Evolutionary conservation across 2,888 invertebrate genomes (phyloP), one percentile per base, ranked within the genome.

Genomic region (Gari tellinella): DNA sequence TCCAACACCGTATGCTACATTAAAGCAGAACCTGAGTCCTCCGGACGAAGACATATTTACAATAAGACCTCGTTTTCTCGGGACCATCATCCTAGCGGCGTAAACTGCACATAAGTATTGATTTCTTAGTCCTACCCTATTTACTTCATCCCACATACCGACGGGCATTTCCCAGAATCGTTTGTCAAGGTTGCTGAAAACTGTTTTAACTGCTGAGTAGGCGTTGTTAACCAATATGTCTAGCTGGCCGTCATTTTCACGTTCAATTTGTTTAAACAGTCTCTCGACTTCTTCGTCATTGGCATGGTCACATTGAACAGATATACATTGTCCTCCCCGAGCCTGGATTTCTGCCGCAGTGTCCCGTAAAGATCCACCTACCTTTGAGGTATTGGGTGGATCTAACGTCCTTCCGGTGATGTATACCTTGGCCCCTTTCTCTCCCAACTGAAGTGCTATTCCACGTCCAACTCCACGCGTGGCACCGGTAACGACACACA

Each of bases 101-200:
- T 90, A 88, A 2, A 91, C 90, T 15, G 91, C 70, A 74, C 93
- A 93, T 46, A 91, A 84, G 80, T 93, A 93, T 73, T 93, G 92
- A 70, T 92, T 92, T 48, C 91, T 89, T 23, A 93, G 86, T n/a
- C 93, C 93, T 17, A 93, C 92, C 57, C 93, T 57, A 91, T n/a
- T n/a, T n/a, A n/a, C n/a, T n/a, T n/a, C n/a, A n/a, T n/a, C n/a
- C n/a, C n/a, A n/a, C n/a, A n/a, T 79, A 2, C 80, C 74, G 8
- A 73, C 26, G 3, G 92, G 90, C 31, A 88, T 88, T 67, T 92
- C 92, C 89, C 90, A 93, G 78, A 92, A 93, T 23, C 86, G 85
- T 48, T 79, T 84, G 4, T 88, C 88, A 38, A 85, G 74, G 43
- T 77, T 70, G 5, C 83, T 75, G n/a, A 86, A 79, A 26, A 90